Evolutionary conservation across 2,797 vertebrate species (phyloP).

Genomic region (Pteropus rufus): DNA sequence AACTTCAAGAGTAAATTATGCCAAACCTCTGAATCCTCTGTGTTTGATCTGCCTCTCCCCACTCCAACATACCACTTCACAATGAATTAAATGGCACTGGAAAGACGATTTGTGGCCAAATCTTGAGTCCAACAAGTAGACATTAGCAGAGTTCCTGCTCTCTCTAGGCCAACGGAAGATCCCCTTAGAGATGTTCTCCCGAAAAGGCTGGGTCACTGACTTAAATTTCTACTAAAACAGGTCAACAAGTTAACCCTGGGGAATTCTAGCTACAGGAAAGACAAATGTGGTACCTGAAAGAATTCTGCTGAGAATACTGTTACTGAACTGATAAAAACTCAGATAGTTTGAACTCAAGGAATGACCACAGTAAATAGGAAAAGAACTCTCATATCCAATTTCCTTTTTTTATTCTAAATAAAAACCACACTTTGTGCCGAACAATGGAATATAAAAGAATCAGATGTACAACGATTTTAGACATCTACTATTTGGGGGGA

Average conservation of each 20-base stretch:
- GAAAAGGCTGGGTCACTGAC: background rate
- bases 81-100: background rate
- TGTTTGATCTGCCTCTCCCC: background rate
- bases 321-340: background rate
- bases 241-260: background rate
- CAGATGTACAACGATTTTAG: conserved; percentile 85
- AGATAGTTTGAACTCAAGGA: background rate
- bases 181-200: background rate
- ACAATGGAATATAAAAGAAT: conserved; percentile 89
- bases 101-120: background rate
- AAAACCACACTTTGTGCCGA: conserved; percentile 88
- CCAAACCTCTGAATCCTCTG: background rate
- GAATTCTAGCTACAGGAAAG: conserved; percentile 50
- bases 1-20: background rate
- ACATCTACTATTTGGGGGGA: conserved; percentile 80
- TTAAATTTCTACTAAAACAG: background rate
- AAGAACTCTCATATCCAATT: conserved; percentile 42
- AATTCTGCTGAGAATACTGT: background rate
- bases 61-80: background rate
- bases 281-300: background rate
- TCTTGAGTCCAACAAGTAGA: background rate
- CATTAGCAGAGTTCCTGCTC: background rate
- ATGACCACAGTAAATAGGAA: background rate
- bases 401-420: conserved; percentile 87
- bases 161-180: background rate